A percentile compares a stretch with the other conserved stretches of the same genome.
Conservation (phyloP, 2,797 vertebrate genomes). For the Loris lydekkerianus region DNA sequence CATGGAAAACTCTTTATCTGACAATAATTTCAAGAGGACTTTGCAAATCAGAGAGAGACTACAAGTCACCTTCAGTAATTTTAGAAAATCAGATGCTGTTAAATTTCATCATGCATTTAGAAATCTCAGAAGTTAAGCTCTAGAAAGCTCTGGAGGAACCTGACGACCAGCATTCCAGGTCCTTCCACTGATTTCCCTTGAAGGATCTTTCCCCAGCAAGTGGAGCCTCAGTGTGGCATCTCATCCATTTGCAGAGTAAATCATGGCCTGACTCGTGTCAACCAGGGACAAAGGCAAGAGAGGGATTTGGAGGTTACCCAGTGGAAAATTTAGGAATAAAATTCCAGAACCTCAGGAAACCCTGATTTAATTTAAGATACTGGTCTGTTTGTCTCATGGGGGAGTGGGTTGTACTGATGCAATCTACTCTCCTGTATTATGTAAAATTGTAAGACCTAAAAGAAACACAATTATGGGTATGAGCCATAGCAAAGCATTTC, state of each 20-base stretch:
- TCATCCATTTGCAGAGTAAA: neutral
- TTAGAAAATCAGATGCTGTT: conserved; percentile 61
- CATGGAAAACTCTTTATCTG: neutral
- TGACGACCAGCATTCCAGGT: neutral
- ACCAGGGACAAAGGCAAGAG: conserved; percentile 67
- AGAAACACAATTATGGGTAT: conserved; percentile 44
- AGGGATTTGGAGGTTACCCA: conserved; percentile 68
- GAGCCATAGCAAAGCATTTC: conserved; percentile 12
- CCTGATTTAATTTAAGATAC: conserved; percentile 78
- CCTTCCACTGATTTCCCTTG: neutral
- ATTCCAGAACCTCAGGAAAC: conserved; percentile 74
- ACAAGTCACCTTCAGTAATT: conserved; percentile 26
- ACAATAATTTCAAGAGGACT: conserved; percentile 33
- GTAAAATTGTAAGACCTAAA: conserved; percentile 66
- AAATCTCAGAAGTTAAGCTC: conserved; percentile 46
- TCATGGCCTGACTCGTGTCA: conserved; percentile 44
- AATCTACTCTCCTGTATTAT: conserved; percentile 31
- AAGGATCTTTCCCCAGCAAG: conserved; percentile 19
- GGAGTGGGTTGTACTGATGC: neutral
- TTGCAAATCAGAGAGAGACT: conserved; percentile 9
- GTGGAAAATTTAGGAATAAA: conserved; percentile 78
- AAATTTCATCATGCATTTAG: conserved; percentile 60
- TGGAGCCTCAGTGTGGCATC: neutral
- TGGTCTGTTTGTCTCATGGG: conserved; percentile 59
- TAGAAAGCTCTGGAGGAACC: conserved; percentile 52